Base-by-base conservation (phyloP, 2,797 vertebrate species). In the Lutra lutra region DNA sequence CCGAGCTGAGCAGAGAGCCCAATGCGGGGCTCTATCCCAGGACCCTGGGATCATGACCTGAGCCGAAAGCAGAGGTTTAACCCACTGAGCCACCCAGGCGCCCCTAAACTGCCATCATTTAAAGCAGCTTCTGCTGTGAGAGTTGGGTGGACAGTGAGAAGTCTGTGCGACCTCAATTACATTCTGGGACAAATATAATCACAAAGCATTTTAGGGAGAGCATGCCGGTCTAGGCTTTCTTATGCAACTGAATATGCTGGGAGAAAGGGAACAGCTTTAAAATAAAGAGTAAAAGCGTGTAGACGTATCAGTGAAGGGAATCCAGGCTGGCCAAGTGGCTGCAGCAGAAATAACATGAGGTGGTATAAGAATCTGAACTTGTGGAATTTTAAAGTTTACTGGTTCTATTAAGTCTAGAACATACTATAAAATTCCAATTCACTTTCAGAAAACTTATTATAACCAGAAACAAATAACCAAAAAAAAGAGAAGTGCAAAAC, bases 401-500 rank as follows among this genome's bases (percentile, higher is more conserved):
- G 23, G 5, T 85, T 80, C 82, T 46, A 75, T 46, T 91, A 87
- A 79, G 88, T 89, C 25, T 84, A 79, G 38, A 95, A 89, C n/a
- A 79, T 32, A 66, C 38, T 29, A 32, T 73, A 54, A 78, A 89
- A 92, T 64, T 80, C 32, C 35, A 84, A 64, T 46, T 88, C 35
- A 85, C 15, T 89, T 91, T 21, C 56, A 64, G 17, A 84, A 94
- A 96, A 92, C 32, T 70, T 25, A 43, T n/a, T 82, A 86, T 40
- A 93, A 25, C 51, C 68, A 83, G 43, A 86, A 20, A 93, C 51
- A 72, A 90, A 40, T 23, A 91, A 64, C 27, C 51, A 54, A 86
- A 82, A 92, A 92, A 79, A 93, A 43, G 6, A 48, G 14, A 72
- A 77, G n/a, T 91, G 5, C 32, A 91, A 87, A 96, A 91, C 25